phyloP scores from a whole-genome alignment of 2,888 invertebrate genomes.

The Pteria penguin region DNA sequence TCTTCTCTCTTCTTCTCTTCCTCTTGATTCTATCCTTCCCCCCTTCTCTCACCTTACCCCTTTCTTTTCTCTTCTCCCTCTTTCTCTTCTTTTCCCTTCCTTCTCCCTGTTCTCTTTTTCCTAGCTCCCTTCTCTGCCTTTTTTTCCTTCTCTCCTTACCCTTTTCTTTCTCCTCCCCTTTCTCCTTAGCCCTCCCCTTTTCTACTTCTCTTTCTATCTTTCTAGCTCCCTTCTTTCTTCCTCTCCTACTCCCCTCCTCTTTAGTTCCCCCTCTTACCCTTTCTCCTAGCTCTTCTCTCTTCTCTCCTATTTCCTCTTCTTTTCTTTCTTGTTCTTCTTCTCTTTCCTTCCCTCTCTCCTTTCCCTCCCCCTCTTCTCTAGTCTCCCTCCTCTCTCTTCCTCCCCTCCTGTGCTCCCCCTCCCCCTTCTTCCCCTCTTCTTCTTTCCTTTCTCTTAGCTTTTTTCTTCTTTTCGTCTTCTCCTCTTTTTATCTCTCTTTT shows the following conservation, averaged over 20 bases:
- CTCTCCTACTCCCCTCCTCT: neutral
- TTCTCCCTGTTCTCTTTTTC: neutral
- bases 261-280: neutral
- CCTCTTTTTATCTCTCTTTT: neutral
- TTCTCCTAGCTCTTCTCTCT: neutral
- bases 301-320: neutral
- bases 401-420: neutral
- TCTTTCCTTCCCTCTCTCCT: neutral
- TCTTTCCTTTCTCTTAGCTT: neutral
- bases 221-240: slow-evolving; percentile 35
- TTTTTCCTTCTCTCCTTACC: neutral
- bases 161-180: neutral
- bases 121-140: neutral
- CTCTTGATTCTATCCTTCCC: neutral
- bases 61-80: neutral
- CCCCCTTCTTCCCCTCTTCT: neutral
- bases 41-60: neutral
- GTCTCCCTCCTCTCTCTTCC: neutral
- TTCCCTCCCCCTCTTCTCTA: neutral
- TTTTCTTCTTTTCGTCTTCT: neutral
- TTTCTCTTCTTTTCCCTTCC: neutral
- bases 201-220: slow-evolving; percentile 5
- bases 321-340: neutral
- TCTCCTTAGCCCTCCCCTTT: neutral
- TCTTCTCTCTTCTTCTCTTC: neutral